Evolutionary conservation across 1,140 invertebrate genomes (phyloP), one percentile per base, ranked within the genome.

Genomic region (Ceratitis capitata): DNA sequence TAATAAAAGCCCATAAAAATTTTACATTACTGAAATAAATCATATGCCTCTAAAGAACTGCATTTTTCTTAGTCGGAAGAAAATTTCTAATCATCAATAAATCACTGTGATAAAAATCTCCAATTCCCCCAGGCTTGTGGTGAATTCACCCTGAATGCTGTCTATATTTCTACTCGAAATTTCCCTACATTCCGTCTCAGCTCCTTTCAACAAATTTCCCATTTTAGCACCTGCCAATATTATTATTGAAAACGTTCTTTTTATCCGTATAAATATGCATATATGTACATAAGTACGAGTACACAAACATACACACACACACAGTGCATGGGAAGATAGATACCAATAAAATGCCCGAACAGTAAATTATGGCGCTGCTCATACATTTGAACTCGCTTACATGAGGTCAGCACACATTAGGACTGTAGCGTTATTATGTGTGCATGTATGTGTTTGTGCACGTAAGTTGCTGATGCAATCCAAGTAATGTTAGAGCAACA

Each of bases 171-270:
- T n/a, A n/a, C 19, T 53, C 9, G 23, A n/a, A 53, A 53, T 53
- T 19, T 53, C 51, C 51, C 16, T 53, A n/a, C 16, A n/a, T n/a
- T 14, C 16, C 51, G 4, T 53, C 7, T 53, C 19, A 53, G 19
- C 51, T 4, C 51, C 51, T 16, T 19, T n/a, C 23, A 0, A 19
- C 26, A 16, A 64, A 64, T 35, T 64, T 64, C 61, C 61, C 61
- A 64, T 64, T 64, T 58, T 64, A 64, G 35, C 29, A 69, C 61
- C 61, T 69, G 61, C 32, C 61, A 19, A 69, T 39, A 69, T 69
- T 69, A n/a, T 23, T 56, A 7, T 5, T 23, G 51, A 23, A 56
- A n/a, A 7, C 5, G 51, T 7, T 56, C 3, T 56, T 23, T 56
- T 5, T 23, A 56, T 56, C 9, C 47, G 16, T 49, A 49, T 16